Evolutionary conservation across 2,113 vertebrate genomes (phyloP), one percentile per base, ranked within the genome.

Genomic region (Philantomba maxwellii): DNA sequence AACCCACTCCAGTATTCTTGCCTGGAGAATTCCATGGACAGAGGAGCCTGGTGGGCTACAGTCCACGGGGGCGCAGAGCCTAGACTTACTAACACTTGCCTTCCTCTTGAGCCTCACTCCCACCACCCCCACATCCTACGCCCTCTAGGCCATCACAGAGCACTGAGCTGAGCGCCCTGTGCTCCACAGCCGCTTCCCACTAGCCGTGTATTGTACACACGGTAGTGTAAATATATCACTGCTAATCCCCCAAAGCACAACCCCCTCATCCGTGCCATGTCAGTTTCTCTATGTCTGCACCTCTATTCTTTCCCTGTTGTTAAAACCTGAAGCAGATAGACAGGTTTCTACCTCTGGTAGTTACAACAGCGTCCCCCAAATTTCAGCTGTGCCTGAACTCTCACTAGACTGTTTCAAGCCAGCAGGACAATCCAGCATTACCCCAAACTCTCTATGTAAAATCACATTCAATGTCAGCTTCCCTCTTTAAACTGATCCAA

Each of bases 21-120:
- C n/a, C 66, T 39, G n/a, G 19, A 70, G 66, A 70, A 70, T 39
- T 1, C 66, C 66, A 39, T 39, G 66, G 64, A 23, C n/a, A 23
- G n/a, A 70, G n/a, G 19, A 70, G 19, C n/a, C n/a, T 39, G n/a
- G n/a, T 2, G 1, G 0, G 19, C n/a, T 70, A 70, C n/a, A 39
- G 66, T 12, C 19, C n/a, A 23, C 1, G 0, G 66, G 66, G n/a
- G 2, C 2, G 1, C 66, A 36, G 64, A 36, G 66, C 39, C n/a
- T 11, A 39, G n/a, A 23, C 66, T 23, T n/a, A 1, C 19, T 23
- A 23, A 23, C n/a, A 6, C n/a, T 70, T 39, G 23, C n/a, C 64
- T 6, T 70, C 66, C 66, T 39, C 66, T 64, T 36, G 66, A 23
- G 66, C 66, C n/a, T 39, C 66, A 12, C 66, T 39, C n/a, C 66